Evolutionary conservation across 1,140 invertebrate species (phyloP).

Genomic region (Melitaea cinxia): DNA sequence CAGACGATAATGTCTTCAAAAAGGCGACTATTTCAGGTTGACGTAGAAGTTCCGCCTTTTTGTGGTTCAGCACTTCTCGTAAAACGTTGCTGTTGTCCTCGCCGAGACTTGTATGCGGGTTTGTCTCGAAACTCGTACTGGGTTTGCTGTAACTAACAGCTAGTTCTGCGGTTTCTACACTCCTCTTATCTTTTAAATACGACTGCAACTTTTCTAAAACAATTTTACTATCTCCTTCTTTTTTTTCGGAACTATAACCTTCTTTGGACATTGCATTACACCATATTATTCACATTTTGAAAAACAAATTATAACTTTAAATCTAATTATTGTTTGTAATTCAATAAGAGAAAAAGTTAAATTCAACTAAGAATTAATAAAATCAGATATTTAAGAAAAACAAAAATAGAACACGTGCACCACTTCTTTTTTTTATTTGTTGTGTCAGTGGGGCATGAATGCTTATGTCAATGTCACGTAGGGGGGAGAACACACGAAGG

Average conservation of each 20-base stretch:
- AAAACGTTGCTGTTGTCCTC: conserved; percentile 74
- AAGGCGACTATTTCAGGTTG: conserved; percentile 73
- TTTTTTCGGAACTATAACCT: conserved; percentile 76
- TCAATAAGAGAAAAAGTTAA: not conserved
- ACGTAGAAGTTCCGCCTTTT: conserved; percentile 73
- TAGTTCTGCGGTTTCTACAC: conserved; percentile 57
- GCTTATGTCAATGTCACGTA: too few relatives aligned
- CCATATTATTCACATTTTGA: conserved; percentile 44
- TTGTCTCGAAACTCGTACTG: conserved; percentile 71
- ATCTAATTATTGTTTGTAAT: not conserved
- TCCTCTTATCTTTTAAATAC: conserved; percentile 78
- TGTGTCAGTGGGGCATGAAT: too few relatives aligned
- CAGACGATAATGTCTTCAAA: conserved; percentile 68
- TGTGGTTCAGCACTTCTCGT: conserved; percentile 75
- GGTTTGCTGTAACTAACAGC: conserved; percentile 58
- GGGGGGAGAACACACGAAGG: too few relatives aligned
- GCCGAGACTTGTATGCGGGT: conserved; percentile 44
- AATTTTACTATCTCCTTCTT: conserved; percentile 75
- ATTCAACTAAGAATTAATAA: not conserved
- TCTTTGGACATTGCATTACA: conserved; percentile 73
- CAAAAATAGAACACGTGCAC: conserved; percentile 44
- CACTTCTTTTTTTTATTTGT: conserved; percentile 16
- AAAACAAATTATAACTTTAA: not conserved
- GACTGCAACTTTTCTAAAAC: conserved; percentile 77
- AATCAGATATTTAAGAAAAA: not conserved